These are phyloP conservation scores for Gymnocypris eckloni DNA, from an alignment of 2,797 vertebrate genomes.

Conservation along the genomic window DNA sequence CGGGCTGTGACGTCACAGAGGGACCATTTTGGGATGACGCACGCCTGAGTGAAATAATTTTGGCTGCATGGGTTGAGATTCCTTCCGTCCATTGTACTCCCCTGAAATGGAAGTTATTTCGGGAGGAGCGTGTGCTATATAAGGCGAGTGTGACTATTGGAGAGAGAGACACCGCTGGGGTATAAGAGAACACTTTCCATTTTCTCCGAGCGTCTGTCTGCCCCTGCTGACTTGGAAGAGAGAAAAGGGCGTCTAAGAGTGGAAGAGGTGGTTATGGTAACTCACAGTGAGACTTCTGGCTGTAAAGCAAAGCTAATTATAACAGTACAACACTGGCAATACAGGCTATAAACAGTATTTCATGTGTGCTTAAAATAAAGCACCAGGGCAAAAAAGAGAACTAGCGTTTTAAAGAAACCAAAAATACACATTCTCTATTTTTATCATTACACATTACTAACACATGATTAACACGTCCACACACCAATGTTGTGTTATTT, in stretches of 20 bases:
- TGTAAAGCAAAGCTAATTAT: slow-evolving; percentile 70
- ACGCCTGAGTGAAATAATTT: slow-evolving; percentile 70
- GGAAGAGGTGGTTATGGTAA: slow-evolving; percentile 51
- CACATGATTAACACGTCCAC: not conserved
- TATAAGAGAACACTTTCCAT: slow-evolving; percentile 66
- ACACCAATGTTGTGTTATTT: not conserved
- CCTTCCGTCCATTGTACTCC: slow-evolving; percentile 74
- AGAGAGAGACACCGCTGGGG: slow-evolving; percentile 68
- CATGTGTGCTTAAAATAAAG: slow-evolving; percentile 25
- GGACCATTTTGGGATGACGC: slow-evolving; percentile 75
- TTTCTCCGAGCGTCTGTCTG: slow-evolving; percentile 65
- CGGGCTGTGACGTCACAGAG: slow-evolving; percentile 71
- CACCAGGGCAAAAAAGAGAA: not conserved
- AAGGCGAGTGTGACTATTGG: slow-evolving; percentile 65
- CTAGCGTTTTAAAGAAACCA: not conserved
- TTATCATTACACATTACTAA: not conserved
- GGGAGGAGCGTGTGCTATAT: slow-evolving; percentile 66
- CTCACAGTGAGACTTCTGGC: slow-evolving; percentile 63
- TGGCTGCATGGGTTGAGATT: slow-evolving; percentile 74
- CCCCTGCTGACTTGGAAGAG: slow-evolving; percentile 44
- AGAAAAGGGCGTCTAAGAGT: slow-evolving; percentile 40
- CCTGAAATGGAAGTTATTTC: slow-evolving; percentile 74
- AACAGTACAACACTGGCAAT: slow-evolving; percentile 63
- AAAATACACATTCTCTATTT: slow-evolving; percentile 9
- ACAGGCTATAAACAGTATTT: slow-evolving; percentile 69